Evolutionary conservation across 2,113 vertebrate genomes (phyloP).

Genomic region (Myxocyprinus asiaticus): DNA sequence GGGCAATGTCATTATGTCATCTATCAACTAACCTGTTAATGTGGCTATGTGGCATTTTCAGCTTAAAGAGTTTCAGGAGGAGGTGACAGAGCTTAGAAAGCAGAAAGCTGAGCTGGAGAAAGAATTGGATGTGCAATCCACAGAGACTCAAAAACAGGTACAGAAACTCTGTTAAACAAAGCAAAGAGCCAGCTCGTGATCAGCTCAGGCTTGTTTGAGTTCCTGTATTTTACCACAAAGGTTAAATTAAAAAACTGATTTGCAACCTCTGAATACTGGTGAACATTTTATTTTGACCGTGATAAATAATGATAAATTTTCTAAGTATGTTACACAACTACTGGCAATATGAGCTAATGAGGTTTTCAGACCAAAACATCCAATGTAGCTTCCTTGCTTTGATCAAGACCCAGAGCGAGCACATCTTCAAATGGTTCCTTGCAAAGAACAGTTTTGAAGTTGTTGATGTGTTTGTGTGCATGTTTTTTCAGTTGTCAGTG

Average conservation of each 20-base stretch:
- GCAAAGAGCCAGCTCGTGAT: neutral
- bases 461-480: too few relatives aligned
- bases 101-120: conserved; percentile 82
- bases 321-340: too few relatives aligned
- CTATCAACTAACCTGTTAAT: neutral
- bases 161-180: neutral
- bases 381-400: too few relatives aligned
- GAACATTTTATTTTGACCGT: too few relatives aligned
- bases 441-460: too few relatives aligned
- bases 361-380: too few relatives aligned
- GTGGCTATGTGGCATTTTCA: conserved; percentile 42
- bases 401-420: too few relatives aligned
- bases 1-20: neutral
- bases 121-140: conserved; percentile 80
- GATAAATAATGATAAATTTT: too few relatives aligned
- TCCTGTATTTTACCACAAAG: neutral
- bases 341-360: too few relatives aligned
- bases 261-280: too few relatives aligned
- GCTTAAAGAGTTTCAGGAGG: conserved; percentile 70
- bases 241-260: too few relatives aligned
- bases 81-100: conserved; percentile 69
- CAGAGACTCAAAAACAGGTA: conserved; percentile 85
- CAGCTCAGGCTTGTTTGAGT: neutral
- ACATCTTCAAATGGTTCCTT: too few relatives aligned
- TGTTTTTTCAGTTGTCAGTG: conserved; percentile 74